Evolutionary conservation across 1,140 invertebrate genomes (phyloP).

Genomic region (Ceratoteleas bidentatus): DNA sequence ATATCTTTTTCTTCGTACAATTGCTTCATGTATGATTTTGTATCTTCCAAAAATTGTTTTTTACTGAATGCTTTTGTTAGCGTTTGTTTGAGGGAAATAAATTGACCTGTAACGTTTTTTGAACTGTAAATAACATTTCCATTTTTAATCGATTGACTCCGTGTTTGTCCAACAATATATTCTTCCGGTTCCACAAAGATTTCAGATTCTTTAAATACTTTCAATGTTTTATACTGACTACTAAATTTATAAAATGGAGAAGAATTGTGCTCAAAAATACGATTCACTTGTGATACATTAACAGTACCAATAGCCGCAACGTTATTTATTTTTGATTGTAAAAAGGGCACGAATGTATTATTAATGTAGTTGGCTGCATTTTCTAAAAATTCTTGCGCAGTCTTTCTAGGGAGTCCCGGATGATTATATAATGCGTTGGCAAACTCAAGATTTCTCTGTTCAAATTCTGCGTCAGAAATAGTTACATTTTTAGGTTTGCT

Average conservation of each 20-base stretch:
- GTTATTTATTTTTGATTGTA: conserved; percentile 14
- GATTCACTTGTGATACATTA: neutral
- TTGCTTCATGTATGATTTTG: conserved; percentile 2
- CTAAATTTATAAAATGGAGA: conserved; percentile 10
- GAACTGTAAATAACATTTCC: conserved; percentile 3
- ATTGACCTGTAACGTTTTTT: conserved; percentile 25
- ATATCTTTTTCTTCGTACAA: conserved; percentile 10
- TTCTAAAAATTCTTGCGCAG: neutral
- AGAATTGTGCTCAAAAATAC: neutral
- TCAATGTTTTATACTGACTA: conserved; percentile 12
- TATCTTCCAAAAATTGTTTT: conserved; percentile 6
- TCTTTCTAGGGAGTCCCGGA: neutral
- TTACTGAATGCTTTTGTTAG: conserved; percentile 15
- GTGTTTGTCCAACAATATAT: conserved; percentile 19
- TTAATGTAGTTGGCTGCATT: conserved; percentile 4
- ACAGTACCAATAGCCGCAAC: too few species aligned
- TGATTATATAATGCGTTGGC: neutral
- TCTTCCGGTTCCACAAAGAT: conserved; percentile 5
- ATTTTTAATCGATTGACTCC: neutral
- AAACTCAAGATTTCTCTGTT: neutral
- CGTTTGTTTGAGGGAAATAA: conserved; percentile 26
- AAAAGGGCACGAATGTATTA: conserved; percentile 14
- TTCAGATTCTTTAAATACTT: neutral
- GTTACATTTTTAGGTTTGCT: too few species aligned
- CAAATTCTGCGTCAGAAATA: too few species aligned